Evolutionary conservation across 2,888 invertebrate species (phyloP).

Genomic region (Rhagonycha lutea): DNA sequence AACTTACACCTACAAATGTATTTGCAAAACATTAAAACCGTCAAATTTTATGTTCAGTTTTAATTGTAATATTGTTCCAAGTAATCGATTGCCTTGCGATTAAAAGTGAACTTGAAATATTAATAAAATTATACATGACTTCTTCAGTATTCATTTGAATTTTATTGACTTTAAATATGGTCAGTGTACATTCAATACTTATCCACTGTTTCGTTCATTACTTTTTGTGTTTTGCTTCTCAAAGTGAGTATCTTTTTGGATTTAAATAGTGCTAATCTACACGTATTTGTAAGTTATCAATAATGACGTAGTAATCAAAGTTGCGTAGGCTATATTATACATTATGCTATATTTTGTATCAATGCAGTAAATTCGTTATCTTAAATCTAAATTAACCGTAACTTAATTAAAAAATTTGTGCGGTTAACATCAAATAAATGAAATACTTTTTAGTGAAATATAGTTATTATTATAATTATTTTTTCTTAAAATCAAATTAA

Average conservation of each 20-base stretch:
- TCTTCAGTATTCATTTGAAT: conserved; percentile 5
- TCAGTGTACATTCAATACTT: neutral
- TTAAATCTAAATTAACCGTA: neutral
- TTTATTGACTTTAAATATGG: conserved; percentile 5
- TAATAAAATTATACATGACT: conserved; percentile 9
- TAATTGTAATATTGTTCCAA: conserved; percentile 20
- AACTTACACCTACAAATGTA: neutral
- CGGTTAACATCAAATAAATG: neutral
- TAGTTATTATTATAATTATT: no score
- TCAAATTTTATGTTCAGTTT: conserved; percentile 14
- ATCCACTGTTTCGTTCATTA: conserved; percentile 1
- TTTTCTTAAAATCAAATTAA: no score
- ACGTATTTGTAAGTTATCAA: neutral
- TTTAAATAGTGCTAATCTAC: neutral
- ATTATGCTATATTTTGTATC: neutral
- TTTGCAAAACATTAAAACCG: conserved; percentile 7
- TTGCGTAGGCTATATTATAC: no score
- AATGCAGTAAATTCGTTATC: neutral
- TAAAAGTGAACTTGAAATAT: conserved; percentile 17
- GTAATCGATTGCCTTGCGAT: conserved; percentile 14
- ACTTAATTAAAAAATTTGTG: neutral
- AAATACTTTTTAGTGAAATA: neutral
- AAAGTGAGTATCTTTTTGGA: neutral
- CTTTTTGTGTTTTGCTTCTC: neutral
- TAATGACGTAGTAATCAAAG: neutral